Evolutionary conservation across 92 coral and sea anemone species (phyloP).

Genomic region (Zoanthus sociatus): DNA sequence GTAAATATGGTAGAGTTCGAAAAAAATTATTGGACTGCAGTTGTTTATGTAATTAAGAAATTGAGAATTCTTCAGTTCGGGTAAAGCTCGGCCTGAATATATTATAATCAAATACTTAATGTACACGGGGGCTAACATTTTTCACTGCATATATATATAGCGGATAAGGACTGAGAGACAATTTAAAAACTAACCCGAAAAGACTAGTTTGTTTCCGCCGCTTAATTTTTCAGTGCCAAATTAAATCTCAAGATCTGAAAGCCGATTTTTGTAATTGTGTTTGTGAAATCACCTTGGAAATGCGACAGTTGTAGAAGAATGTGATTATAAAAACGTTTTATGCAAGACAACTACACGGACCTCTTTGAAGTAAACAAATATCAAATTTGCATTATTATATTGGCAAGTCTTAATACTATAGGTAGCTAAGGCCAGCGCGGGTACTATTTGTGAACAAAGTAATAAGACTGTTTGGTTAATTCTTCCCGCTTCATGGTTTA

Average conservation of each 20-base stretch:
- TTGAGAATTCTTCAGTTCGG: no score
- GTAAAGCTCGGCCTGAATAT: no score
- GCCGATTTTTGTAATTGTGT: not conserved
- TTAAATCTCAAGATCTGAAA: not conserved
- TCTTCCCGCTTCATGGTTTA: not conserved
- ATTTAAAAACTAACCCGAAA: not conserved
- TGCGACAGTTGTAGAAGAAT: constrained; percentile 29
- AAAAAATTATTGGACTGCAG: no score
- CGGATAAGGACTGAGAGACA: not conserved
- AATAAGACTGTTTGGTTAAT: not conserved
- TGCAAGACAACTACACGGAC: not conserved
- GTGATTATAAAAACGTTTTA: not conserved
- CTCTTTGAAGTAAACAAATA: constrained; percentile 3
- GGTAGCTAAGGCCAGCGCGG: not conserved
- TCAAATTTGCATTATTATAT: constrained; percentile 17
- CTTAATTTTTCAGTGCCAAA: not conserved
- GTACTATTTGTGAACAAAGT: not conserved
- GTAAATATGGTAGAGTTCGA: not conserved
- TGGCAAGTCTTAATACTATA: not conserved
- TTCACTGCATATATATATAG: not conserved
- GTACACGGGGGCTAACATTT: constrained; percentile 17
- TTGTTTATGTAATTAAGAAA: no score
- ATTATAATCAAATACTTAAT: no score
- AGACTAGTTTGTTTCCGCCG: not conserved
- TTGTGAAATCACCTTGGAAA: constrained; percentile 25